Conservation (phyloP, 2,888 invertebrate species). For the Drosophila rellima region DNA sequence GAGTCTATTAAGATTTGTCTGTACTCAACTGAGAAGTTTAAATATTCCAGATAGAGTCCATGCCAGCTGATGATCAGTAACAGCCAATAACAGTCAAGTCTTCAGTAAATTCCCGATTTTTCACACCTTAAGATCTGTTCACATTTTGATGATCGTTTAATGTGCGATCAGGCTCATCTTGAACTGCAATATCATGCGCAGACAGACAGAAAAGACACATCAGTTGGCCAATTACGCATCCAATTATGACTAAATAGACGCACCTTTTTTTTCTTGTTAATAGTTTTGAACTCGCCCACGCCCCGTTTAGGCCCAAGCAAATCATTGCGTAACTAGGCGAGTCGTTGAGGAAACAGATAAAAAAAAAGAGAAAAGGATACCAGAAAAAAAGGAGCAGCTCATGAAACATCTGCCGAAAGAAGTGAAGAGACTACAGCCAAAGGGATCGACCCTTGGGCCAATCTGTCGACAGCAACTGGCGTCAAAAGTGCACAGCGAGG, state of each 20-base stretch:
- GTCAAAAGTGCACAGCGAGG: slow-evolving; percentile 58
- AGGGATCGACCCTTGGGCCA: slow-evolving; percentile 42
- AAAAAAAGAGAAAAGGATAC: background rate
- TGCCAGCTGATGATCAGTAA: background rate
- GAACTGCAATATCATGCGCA: background rate
- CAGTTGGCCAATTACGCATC: slow-evolving; percentile 67
- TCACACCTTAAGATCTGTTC: background rate
- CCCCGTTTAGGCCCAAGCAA: slow-evolving; percentile 40
- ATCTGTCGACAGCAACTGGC: slow-evolving; percentile 67
- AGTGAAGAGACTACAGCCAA: slow-evolving; percentile 5
- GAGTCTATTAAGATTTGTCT: too few relatives aligned
- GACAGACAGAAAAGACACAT: slow-evolving; percentile 1
- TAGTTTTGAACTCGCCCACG: slow-evolving; percentile 46
- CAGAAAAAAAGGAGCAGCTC: slow-evolving; percentile 46
- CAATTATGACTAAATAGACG: slow-evolving; percentile 78
- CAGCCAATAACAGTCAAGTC: background rate
- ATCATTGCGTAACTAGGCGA: slow-evolving; percentile 77
- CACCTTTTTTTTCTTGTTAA: slow-evolving; percentile 56
- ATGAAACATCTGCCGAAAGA: slow-evolving; percentile 65
- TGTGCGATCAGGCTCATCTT: background rate
- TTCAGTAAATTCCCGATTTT: background rate
- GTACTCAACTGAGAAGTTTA: background rate
- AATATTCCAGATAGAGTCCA: background rate
- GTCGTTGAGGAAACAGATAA: background rate
- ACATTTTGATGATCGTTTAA: slow-evolving; percentile 1